phyloP scores from a whole-genome alignment of 2,888 invertebrate species.

The Seira ritae region DNA sequence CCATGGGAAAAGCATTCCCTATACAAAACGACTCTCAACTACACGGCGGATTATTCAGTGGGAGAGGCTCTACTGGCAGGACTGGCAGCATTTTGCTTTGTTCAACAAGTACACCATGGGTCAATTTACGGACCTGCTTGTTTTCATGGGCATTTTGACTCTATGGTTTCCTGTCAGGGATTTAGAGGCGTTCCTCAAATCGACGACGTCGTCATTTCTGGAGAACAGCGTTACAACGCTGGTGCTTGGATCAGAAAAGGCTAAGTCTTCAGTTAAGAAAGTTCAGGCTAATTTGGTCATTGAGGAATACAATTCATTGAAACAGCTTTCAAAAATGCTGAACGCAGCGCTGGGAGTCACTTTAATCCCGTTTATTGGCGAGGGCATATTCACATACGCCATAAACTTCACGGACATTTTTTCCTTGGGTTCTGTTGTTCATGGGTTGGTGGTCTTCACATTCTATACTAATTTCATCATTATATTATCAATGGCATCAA shows the following conservation, averaged over 20 bases:
- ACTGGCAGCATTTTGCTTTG: neutral
- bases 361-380: conserved; percentile 37
- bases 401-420: conserved; percentile 49
- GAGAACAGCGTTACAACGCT: too few species aligned
- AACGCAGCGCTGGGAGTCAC: conserved; percentile 28
- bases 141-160: conserved; percentile 33
- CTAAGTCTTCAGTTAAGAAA: neutral
- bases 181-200: conserved; percentile 21
- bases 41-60: too few species aligned
- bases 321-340: conserved; percentile 20
- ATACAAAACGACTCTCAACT: too few species aligned
- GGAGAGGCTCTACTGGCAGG: too few species aligned
- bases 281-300: neutral
- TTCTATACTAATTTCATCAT: conserved; percentile 30
- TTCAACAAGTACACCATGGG: conserved; percentile 41
- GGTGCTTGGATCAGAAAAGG: neutral
- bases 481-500: conserved; percentile 19
- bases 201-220: neutral
- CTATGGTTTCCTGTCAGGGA: conserved; percentile 27
- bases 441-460: conserved; percentile 30
- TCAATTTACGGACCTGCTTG: conserved; percentile 12
- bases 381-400: conserved; percentile 52
- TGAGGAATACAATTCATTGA: conserved; percentile 16
- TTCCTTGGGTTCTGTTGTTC: conserved; percentile 28
- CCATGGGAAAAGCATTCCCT: too few species aligned